Evolutionary conservation across 2,888 invertebrate species (phyloP).

Genomic region (Hydraecia micacea): DNA sequence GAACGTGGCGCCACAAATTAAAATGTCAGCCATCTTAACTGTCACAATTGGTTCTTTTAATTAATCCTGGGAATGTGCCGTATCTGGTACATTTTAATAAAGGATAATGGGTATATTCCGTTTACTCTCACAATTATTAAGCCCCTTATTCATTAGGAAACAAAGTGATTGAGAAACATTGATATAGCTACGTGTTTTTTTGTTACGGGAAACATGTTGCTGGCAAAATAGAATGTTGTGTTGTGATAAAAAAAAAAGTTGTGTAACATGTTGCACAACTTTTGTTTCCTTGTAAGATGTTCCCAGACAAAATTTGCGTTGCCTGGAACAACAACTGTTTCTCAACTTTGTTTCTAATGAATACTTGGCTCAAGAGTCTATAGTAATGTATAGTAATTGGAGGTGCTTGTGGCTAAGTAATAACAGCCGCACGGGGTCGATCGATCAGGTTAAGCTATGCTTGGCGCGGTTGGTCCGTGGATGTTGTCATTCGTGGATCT

Average conservation of each 20-base stretch:
- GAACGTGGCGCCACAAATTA: conserved; percentile 17
- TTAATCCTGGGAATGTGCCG: conserved; percentile 27
- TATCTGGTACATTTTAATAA: conserved; percentile 24
- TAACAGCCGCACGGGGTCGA: too few species aligned
- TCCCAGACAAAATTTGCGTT: neutral
- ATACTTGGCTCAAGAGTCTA: too few species aligned
- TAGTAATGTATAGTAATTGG: too few species aligned
- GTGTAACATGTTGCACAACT: neutral
- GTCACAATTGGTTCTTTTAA: conserved; percentile 35
- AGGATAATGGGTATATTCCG: neutral
- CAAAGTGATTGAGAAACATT: neutral
- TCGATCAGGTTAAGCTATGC: too few species aligned
- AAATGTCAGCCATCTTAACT: conserved; percentile 24
- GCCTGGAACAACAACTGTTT: neutral
- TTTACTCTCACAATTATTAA: neutral
- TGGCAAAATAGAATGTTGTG: neutral
- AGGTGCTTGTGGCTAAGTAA: too few species aligned
- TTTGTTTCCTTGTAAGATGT: neutral
- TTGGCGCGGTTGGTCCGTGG: too few species aligned
- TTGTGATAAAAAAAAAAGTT: neutral
- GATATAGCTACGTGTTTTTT: too few species aligned
- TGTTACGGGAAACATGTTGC: neutral
- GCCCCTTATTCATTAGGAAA: neutral
- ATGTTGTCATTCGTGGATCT: too few species aligned
- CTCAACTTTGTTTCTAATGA: too few species aligned